A percentile compares a stretch with the other conserved stretches of the same genome.
Conservation (phyloP, 2,888 invertebrate species). For the Cremastinae sp. region DNA sequence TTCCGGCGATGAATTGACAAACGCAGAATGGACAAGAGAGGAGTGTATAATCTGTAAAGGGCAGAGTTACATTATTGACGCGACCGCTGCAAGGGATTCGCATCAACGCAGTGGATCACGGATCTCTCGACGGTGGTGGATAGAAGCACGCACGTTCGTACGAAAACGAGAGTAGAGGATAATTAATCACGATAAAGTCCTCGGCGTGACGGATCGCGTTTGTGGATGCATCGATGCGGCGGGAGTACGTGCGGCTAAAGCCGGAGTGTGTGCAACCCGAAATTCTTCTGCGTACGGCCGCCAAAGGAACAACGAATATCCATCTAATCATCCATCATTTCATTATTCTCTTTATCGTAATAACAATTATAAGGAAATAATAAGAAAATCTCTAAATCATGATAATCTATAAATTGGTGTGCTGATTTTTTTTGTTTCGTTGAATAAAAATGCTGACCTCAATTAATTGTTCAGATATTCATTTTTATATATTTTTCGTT, state of each 20-base stretch:
- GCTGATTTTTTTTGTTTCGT: too few species aligned
- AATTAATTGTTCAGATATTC: too few species aligned
- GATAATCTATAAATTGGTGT: too few species aligned
- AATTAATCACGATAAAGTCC: constrained; percentile 67
- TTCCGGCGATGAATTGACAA: constrained; percentile 39
- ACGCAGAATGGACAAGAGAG: constrained; percentile 37
- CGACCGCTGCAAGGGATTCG: constrained; percentile 26
- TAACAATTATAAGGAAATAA: too few species aligned
- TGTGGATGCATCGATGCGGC: too few species aligned
- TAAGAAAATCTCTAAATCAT: too few species aligned
- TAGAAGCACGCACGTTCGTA: constrained; percentile 18
- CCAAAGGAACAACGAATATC: constrained; percentile 40
- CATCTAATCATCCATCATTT: too few species aligned
- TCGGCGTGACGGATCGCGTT: constrained; percentile 63
- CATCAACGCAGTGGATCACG: neutral
- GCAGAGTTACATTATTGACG: constrained; percentile 49
- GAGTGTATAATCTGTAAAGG: constrained; percentile 57
- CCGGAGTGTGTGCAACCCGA: constrained; percentile 56
- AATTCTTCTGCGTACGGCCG: constrained; percentile 62
- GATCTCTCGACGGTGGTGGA: constrained; percentile 5
- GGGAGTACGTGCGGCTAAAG: too few species aligned
- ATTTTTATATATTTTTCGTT: too few species aligned
- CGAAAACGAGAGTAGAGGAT: constrained; percentile 61
- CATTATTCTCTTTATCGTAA: too few species aligned
- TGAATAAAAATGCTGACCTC: too few species aligned